Evolutionary conservation across 2,888 invertebrate species (phyloP).

Genomic region (Luffia ferchaultella): DNA sequence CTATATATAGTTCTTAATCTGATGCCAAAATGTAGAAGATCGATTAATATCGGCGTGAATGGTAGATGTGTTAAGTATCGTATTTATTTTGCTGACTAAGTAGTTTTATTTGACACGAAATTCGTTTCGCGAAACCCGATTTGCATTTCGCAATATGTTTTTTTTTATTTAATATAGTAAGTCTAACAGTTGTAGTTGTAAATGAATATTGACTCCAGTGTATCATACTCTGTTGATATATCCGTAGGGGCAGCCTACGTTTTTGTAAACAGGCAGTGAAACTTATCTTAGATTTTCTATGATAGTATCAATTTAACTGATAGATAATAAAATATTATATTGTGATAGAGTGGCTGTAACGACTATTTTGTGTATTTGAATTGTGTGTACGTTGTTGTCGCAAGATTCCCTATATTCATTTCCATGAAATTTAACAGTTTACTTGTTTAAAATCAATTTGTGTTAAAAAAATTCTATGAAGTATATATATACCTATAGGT

Average conservation of each 20-base stretch:
- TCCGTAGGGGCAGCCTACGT: conserved; percentile 49
- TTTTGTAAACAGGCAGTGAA: conserved; percentile 50
- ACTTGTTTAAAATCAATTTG: too few species aligned
- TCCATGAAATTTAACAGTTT: too few species aligned
- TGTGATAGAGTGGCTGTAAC: conserved; percentile 66
- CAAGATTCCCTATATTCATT: conserved; percentile 33
- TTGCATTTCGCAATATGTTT: neutral
- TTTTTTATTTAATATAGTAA: conserved; percentile 21
- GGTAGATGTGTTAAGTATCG: neutral
- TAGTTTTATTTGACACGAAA: neutral
- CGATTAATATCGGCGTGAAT: neutral
- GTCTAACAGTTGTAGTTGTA: conserved; percentile 16
- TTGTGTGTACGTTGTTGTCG: conserved; percentile 37
- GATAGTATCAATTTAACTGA: conserved; percentile 39
- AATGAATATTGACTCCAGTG: conserved; percentile 36
- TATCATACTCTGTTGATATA: conserved; percentile 35
- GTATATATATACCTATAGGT: too few species aligned
- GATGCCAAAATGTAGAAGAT: neutral
- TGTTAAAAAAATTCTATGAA: too few species aligned
- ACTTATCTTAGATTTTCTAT: conserved; percentile 63
- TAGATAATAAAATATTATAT: conserved; percentile 31
- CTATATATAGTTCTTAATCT: too few species aligned
- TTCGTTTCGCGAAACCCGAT: neutral
- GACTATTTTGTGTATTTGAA: conserved; percentile 16
- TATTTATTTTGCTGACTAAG: neutral